Evolutionary conservation across 2,113 vertebrate species (phyloP), one percentile per base, ranked within the genome.

Genomic region (Aphelocoma coerulescens): DNA sequence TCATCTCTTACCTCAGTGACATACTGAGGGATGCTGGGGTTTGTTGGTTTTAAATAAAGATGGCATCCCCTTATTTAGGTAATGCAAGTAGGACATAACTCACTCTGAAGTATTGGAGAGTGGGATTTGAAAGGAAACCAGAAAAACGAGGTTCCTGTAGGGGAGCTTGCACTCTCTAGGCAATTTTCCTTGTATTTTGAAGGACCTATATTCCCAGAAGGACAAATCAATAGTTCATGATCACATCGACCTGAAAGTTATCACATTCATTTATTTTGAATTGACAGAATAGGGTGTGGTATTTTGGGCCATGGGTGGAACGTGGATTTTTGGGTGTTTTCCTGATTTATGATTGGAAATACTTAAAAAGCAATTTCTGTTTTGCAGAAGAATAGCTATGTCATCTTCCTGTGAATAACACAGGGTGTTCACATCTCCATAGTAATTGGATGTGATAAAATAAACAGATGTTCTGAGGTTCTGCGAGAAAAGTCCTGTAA

Each of bases 381-480:
- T 94, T 93, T 88, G 75, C 91, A 93, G 88, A 97, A 97, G 95
- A 93, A 95, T 95, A 68, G 88, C 96, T 95, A 95, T 95, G 96
- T 96, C 94, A 96, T 96, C 88, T 95, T 95, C 94, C 95, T 96
- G 91, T 97, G 94, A 96, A 93, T 96, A 96, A 96, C 67, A n/a
- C 89, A 93, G 94, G 88, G 91, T 97, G 92, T 95, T 96, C 96
- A 89, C 88, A 75, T 97, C 85, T 89, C 96, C 95, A 95, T 95
- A 95, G 97, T 49, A 85, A 97, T 88, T 88, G 89, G 80, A 95
- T 1, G 3, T 75, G 88, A 94, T 89, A 95, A 96, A 97, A 91
- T 48, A 96, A 96, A 95, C 96, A 97, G 91, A 95, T 84, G 86
- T 92, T 91, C 85, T 54, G 76, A 91, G 37, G 85, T 55, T 76